Evolutionary conservation across 2,113 vertebrate species (phyloP), one percentile per base, ranked within the genome.

Genomic region (Sinocyclocheilus anshuiensis): DNA sequence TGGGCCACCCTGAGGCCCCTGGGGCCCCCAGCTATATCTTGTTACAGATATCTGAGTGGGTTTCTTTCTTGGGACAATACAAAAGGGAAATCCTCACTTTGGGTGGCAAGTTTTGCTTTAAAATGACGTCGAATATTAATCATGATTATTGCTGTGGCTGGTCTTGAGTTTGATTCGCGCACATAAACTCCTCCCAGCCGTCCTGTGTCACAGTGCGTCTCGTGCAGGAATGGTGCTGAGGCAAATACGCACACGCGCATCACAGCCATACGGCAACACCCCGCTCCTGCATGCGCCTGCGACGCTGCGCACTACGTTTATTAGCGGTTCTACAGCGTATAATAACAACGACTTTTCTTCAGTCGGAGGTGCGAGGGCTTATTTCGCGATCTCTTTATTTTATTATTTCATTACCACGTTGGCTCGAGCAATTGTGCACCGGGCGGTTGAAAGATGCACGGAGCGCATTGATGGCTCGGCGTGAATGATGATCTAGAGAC

Each of bases 181-280:
- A n/a, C 53, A 59, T 57, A 63, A 24, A 94, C 92, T 90, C 88
- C 86, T 91, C 92, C 93, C 92, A 88, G 26, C 78, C 12, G n/a
- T 12, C 83, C 24, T 0, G 1, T 22, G 74, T 16, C 22, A 22
- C 55, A 11, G 67, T n/a, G 87, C 65, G 77, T 67, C 82, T 79
- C 87, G 87, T 88, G 87, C 81, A 84, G 50, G 83, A 88, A 89
- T 92, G 91, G 87, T 92, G 90, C 92, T 92, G 92, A 89, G 87
- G 84, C 87, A 77, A 78, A 89, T 74, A 88, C 88, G 87, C 83
- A 85, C 71, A 39, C 48, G 69, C 80, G 86, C 84, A 93, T 88
- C 90, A 89, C 88, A 84, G 77, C 71, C 6, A 75, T 50, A 86
- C 89, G 90, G 91, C 90, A 90, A 93, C 92, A 91, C 89, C 91